phyloP scores from a whole-genome alignment of 2,888 invertebrate species.

The Melipona bicolor region DNA sequence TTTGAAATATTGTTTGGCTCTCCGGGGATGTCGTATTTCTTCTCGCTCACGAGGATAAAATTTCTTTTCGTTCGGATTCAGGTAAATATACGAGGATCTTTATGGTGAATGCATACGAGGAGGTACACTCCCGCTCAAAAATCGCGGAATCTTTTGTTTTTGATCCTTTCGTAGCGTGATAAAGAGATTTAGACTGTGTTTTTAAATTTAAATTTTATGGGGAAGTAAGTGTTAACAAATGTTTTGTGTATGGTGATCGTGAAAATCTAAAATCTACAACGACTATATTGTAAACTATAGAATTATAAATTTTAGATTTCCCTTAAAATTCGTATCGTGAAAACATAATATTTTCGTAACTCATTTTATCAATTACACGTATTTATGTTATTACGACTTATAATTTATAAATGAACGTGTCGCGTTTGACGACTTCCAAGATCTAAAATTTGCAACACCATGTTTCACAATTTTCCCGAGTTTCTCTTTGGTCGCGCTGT shows the following conservation, averaged over 20 bases:
- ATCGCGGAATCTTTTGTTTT: neutral
- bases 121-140: neutral
- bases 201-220: neutral
- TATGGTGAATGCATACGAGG: neutral
- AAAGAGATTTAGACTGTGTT: no score
- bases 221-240: neutral
- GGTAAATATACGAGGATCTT: neutral
- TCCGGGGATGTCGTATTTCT: neutral
- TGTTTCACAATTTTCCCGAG: neutral
- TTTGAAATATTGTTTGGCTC: neutral
- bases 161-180: neutral
- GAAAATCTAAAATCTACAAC: no score
- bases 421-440: neutral
- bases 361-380: no score
- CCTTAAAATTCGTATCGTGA: no score
- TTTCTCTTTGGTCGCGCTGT: neutral
- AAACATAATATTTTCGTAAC: no score
- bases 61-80: neutral
- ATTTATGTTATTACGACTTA: no score
- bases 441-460: neutral
- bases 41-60: neutral
- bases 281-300: no score
- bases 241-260: neutral
- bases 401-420: neutral
- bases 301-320: no score